Conservation (phyloP, 2,113 vertebrate species). For the Pollimyrus isidori region DNA sequence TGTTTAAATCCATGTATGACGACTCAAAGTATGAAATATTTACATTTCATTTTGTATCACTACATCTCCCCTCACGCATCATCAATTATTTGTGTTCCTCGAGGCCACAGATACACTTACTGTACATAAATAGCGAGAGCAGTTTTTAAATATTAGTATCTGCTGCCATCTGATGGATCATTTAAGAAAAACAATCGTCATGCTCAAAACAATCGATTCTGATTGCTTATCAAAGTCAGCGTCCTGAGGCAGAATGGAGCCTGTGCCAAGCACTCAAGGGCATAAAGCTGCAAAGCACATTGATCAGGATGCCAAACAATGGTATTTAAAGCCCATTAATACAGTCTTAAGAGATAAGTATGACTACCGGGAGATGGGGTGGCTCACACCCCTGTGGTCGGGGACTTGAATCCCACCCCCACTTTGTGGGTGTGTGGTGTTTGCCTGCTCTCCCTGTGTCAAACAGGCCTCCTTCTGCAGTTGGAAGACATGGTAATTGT, state of each 20-base stretch:
- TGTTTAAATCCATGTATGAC: not conserved
- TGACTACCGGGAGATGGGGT: not conserved
- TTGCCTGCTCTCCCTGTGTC: not conserved
- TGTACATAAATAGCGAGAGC: no score
- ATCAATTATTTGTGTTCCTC: not conserved
- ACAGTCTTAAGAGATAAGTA: not conserved
- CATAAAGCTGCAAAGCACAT: not conserved
- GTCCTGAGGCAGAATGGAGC: not conserved
- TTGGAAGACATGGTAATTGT: not conserved
- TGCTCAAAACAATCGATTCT: no score
- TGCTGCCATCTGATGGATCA: conserved; percentile 54
- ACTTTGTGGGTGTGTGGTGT: not conserved
- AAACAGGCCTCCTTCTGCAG: not conserved
- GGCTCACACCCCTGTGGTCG: not conserved
- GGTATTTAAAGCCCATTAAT: not conserved
- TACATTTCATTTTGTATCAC: not conserved
- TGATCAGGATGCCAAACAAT: not conserved
- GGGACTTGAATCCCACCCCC: not conserved
- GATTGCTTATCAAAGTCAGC: not conserved
- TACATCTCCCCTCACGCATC: not conserved
- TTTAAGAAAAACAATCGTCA: not conserved
- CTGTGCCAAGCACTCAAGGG: not conserved
- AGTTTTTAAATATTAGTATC: conserved; percentile 22
- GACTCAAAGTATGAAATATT: not conserved
- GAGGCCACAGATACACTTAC: not conserved